phyloP scores from a whole-genome alignment of 2,888 invertebrate genomes.

The Seira sanloemensis region DNA sequence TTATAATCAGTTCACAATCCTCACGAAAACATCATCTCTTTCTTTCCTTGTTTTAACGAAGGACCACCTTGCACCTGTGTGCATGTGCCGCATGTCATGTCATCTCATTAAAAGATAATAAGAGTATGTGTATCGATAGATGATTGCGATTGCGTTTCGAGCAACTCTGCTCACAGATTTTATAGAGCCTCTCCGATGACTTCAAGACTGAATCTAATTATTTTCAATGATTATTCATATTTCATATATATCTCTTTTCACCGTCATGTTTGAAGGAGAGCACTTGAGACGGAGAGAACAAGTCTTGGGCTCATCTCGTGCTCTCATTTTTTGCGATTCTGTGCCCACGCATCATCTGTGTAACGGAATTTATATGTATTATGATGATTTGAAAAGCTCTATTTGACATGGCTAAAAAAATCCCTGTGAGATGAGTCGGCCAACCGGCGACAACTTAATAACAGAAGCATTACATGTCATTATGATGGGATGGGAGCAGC shows the following conservation, averaged over 20 bases:
- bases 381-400: constrained; percentile 4
- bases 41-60: background rate
- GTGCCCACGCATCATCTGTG: background rate
- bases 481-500: background rate
- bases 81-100: constrained; percentile 39
- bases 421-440: background rate
- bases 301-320: background rate
- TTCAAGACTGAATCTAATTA: constrained; percentile 36
- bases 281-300: background rate
- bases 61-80: constrained; percentile 17
- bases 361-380: background rate
- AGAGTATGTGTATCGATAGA: background rate
- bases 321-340: background rate
- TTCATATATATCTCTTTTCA: background rate
- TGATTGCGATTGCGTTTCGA: background rate
- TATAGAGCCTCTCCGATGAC: background rate
- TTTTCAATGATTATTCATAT: constrained; percentile 47
- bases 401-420: background rate
- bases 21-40: background rate
- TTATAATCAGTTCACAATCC: constrained; percentile 9
- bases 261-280: background rate
- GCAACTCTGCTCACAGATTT: background rate
- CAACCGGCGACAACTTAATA: constrained; percentile 7
- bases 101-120: constrained; percentile 52
- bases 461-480: constrained; percentile 9